Conservation (phyloP, 2,888 invertebrate species). For the Oligia strigilis region DNA sequence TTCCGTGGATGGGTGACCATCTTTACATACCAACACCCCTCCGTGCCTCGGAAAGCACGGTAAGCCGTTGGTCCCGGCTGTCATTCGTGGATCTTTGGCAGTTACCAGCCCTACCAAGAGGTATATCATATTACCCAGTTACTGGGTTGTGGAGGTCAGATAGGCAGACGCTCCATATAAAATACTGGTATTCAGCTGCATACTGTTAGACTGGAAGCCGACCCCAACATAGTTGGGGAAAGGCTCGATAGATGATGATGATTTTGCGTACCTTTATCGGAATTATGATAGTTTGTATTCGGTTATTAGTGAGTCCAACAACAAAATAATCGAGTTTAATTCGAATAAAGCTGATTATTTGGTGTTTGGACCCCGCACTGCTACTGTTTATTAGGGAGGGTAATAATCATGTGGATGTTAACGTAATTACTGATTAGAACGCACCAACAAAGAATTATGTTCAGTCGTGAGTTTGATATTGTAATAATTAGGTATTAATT, state of each 20-base stretch:
- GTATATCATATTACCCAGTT: background rate
- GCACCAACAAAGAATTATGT: background rate
- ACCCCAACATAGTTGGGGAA: background rate
- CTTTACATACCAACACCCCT: background rate
- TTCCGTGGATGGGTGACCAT: background rate
- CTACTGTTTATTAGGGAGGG: background rate
- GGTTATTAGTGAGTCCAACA: background rate
- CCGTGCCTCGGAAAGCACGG: background rate
- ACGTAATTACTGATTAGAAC: slow-evolving; percentile 23
- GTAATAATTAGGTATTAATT: background rate
- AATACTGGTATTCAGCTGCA: background rate
- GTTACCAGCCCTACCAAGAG: background rate
- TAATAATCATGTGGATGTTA: slow-evolving; percentile 16
- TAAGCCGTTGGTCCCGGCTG: background rate
- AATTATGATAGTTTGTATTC: background rate
- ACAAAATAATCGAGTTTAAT: slow-evolving; percentile 26
- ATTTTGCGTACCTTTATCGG: background rate
- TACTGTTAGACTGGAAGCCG: background rate
- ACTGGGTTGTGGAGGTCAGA: background rate
- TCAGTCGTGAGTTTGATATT: background rate
- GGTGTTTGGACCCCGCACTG: background rate
- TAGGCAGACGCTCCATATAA: background rate
- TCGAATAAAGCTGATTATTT: slow-evolving; percentile 25
- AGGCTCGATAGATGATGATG: background rate
- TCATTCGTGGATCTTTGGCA: background rate